Evolutionary conservation across 2,113 vertebrate genomes (phyloP), one percentile per base, ranked within the genome.

Genomic region (Saimiri boliviensis): DNA sequence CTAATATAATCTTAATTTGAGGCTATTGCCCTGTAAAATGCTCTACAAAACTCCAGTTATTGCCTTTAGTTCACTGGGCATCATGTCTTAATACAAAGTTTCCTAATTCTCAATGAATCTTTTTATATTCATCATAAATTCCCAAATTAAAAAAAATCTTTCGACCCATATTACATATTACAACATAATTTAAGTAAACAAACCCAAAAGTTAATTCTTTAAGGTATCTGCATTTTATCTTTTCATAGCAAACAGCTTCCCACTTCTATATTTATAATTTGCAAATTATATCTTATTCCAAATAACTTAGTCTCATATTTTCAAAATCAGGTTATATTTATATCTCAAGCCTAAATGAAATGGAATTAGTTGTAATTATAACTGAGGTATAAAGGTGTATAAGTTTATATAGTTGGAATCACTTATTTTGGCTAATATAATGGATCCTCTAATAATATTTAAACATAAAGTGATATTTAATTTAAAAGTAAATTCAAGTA

Each of bases 221-320:
- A 70, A 40, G 83, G 54, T n/a, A 77, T 45, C 47, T 92, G 25
- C 52, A 71, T 14, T 70, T 88, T 35, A 82, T 60, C 16, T 63
- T 60, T 92, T 52, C 60, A 92, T 49, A 77, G 11, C 2, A 19
- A 76, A 85, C 13, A 47, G 32, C 35, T 56, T 80, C 23, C 30
- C 80, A 49, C 32, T 73, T 85, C 56, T 35, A 14, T 37, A 74
- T 35, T 45, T 66, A 74, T 56, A 54, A 54, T 70, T 63, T 89
- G 13, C 40, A 89, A 88, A 19, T 54, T 73, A 71, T 32, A 83
- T 14, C 63, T n/a, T 60, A 79, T 52, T 73, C 42, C n/a, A 85
- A 94, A 80, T 80, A 45, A 94, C 71, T 89, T 92, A 94, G 85
- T 89, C 37, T 73, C 71, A 85, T 79, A 71, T 89, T 85, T 80